phyloP scores from a whole-genome alignment of 92 coral and sea anemone species.

The Actinostola sp. region DNA sequence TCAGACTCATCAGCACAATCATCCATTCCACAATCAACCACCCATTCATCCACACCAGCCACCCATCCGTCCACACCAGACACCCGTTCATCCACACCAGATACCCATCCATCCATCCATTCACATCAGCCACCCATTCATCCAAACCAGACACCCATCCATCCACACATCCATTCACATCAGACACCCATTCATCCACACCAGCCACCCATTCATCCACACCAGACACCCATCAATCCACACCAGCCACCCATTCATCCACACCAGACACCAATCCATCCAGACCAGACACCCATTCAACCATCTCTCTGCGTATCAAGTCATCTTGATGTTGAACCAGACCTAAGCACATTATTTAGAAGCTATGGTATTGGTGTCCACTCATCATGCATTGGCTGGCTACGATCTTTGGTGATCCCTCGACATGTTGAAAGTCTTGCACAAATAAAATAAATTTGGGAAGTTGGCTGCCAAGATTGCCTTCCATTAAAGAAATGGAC shows the following conservation, averaged over 20 bases:
- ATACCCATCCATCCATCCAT: background rate
- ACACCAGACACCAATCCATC: background rate
- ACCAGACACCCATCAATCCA: background rate
- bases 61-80: background rate
- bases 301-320: background rate
- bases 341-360: too few relatives aligned
- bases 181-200: background rate
- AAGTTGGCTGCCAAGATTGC: constrained; percentile 17
- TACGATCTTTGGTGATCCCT: constrained; percentile 13
- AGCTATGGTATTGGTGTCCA: too few relatives aligned
- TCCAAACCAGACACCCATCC: background rate
- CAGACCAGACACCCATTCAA: background rate
- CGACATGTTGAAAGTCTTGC: constrained; percentile 28
- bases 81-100: background rate
- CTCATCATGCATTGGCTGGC: background rate
- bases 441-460: constrained; percentile 42
- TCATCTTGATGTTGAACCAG: too few relatives aligned
- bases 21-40: constrained; percentile 6
- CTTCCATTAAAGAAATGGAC: constrained; percentile 44
- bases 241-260: background rate
- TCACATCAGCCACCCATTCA: background rate
- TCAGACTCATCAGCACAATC: constrained; percentile 16
- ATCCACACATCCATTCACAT: background rate
- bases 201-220: background rate
- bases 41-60: constrained; percentile 1